Evolutionary conservation across 2,797 vertebrate species (phyloP).

Genomic region (Podarcis siculus): DNA sequence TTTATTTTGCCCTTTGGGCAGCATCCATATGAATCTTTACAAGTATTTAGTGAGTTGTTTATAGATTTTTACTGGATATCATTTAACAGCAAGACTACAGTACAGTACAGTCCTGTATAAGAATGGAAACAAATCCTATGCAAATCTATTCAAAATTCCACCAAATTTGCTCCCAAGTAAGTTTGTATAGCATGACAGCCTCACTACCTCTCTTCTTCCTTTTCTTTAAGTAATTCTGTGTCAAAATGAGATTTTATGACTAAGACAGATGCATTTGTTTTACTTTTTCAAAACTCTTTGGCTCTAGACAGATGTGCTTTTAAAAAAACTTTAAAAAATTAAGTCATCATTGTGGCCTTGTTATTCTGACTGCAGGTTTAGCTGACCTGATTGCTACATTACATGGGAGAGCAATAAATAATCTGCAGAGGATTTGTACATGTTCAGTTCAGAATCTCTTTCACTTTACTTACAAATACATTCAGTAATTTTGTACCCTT

Average conservation of each 20-base stretch:
- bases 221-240: background rate
- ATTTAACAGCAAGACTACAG: too few relatives aligned
- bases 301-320: slow-evolving; percentile 19
- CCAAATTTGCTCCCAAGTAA: too few relatives aligned
- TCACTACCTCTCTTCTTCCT: too few relatives aligned
- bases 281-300: background rate
- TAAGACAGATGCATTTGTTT: slow-evolving; percentile 23
- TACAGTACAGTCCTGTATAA: too few relatives aligned
- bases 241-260: background rate
- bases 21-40: too few relatives aligned
- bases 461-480: slow-evolving; percentile 58
- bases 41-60: too few relatives aligned
- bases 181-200: too few relatives aligned
- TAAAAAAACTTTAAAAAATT: slow-evolving; percentile 49
- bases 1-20: too few relatives aligned
- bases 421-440: slow-evolving; percentile 52
- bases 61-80: too few relatives aligned
- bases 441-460: slow-evolving; percentile 46
- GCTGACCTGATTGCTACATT: slow-evolving; percentile 52
- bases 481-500: slow-evolving; percentile 36
- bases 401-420: slow-evolving; percentile 54
- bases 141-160: too few relatives aligned
- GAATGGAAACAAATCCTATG: too few relatives aligned
- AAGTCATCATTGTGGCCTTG: slow-evolving; percentile 41
- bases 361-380: slow-evolving; percentile 57